Conservation (phyloP, 64 coral and sea anemone genomes). For the Astreopora myriophthalma region DNA sequence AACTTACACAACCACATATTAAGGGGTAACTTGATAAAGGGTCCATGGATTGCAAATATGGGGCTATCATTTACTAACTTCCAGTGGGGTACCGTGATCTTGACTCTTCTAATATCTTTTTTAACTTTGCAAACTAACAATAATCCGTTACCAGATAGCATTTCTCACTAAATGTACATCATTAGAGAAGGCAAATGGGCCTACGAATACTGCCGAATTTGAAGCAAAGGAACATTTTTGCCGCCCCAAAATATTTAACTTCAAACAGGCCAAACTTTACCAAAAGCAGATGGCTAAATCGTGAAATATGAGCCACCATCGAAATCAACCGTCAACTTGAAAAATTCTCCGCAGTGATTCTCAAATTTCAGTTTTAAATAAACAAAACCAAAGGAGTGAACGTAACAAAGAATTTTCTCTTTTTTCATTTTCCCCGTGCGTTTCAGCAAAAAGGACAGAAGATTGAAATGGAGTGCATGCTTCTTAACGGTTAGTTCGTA, state of each 20-base stretch:
- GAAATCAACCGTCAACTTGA: too few species aligned
- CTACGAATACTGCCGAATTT: not conserved
- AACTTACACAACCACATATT: too few species aligned
- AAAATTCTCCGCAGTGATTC: too few species aligned
- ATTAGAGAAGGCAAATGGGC: not conserved
- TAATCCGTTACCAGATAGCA: not conserved
- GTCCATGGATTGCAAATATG: too few species aligned
- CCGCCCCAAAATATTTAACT: too few species aligned
- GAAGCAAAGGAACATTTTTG: too few species aligned
- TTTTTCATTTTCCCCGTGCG: not conserved
- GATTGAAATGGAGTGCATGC: slow-evolving; percentile 57
- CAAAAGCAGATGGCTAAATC: too few species aligned
- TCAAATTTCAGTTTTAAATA: not conserved
- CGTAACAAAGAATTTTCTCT: slow-evolving; percentile 17
- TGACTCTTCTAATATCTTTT: not conserved
- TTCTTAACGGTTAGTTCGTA: slow-evolving; percentile 27
- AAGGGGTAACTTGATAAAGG: too few species aligned
- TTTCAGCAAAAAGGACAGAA: slow-evolving; percentile 42
- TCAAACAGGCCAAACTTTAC: too few species aligned
- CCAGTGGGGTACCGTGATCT: too few species aligned
- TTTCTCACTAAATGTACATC: not conserved
- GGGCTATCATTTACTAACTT: too few species aligned
- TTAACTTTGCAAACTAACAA: not conserved
- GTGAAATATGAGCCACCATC: too few species aligned
- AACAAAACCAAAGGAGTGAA: not conserved